These are phyloP conservation scores for Acromyrmex echinatior DNA, from an alignment of 1,140 invertebrate genomes.

Conservation along the genomic window DNA sequence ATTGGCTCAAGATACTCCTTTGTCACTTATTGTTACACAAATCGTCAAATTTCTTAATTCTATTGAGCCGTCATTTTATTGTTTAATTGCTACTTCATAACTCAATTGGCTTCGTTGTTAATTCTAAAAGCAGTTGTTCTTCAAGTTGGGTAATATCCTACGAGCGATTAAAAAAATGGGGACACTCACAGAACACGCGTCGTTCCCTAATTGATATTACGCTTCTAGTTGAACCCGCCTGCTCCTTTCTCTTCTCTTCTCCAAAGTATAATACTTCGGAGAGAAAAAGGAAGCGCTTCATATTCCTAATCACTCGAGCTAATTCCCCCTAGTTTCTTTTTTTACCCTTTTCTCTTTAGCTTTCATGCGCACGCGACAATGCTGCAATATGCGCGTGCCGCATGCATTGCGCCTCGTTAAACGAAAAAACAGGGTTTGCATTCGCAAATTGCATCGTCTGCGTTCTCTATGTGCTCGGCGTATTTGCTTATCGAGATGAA, in stretches of 20 bases:
- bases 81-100: neutral
- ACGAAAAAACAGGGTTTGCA: slow-evolving; percentile 70
- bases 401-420: slow-evolving; percentile 66
- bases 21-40: no score
- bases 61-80: no score
- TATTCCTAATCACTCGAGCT: slow-evolving; percentile 66
- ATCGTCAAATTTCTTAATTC: no score
- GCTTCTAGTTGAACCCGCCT: slow-evolving; percentile 39
- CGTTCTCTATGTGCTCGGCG: neutral
- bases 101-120: neutral
- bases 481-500: slow-evolving; percentile 13
- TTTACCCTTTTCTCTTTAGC: neutral
- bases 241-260: neutral
- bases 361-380: slow-evolving; percentile 68
- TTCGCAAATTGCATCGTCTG: slow-evolving; percentile 63
- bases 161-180: slow-evolving; percentile 12
- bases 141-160: no score
- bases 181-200: slow-evolving; percentile 28
- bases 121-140: neutral
- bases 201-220: slow-evolving; percentile 49
- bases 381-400: slow-evolving; percentile 70
- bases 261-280: no score
- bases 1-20: no score
- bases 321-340: neutral
- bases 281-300: slow-evolving; percentile 9